A percentile compares a stretch with the other conserved stretches of the same genome.
Conservation (phyloP, 2,113 vertebrate genomes). For the Cromileptes altivelis region DNA sequence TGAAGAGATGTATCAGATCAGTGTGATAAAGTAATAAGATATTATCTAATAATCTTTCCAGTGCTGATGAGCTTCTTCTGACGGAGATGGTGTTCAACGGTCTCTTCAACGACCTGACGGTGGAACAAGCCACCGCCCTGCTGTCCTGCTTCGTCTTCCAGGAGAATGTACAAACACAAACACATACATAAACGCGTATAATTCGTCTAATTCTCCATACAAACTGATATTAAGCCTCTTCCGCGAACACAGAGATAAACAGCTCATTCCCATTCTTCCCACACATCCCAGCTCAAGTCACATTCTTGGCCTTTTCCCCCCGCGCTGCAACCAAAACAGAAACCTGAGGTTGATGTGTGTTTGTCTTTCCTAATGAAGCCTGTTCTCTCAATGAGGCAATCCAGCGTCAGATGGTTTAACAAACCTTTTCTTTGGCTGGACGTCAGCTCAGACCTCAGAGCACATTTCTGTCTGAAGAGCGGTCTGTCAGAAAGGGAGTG, state of each 20-base stretch:
- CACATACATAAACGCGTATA: conserved; percentile 12
- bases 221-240: conserved; percentile 15
- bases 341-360: conserved; percentile 36
- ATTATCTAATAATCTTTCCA: conserved; percentile 56
- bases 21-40: background rate
- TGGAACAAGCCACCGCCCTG: conserved; percentile 93
- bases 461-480: background rate
- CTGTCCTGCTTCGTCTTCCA: conserved; percentile 99
- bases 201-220: background rate
- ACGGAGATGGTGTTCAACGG: conserved; percentile 99
- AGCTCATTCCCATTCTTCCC: conserved; percentile 32
- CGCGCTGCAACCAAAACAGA: conserved; percentile 41
- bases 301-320: conserved; percentile 17
- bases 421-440: conserved; percentile 46
- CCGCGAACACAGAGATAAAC: conserved; percentile 3
- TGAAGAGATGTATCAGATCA: background rate
- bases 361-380: conserved; percentile 51
- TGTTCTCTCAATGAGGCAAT: conserved; percentile 23
- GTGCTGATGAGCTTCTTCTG: conserved; percentile 95
- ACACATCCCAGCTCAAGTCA: background rate
- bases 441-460: background rate
- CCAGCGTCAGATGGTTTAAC: conserved; percentile 26
- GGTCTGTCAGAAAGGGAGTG: background rate
- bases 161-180: conserved; percentile 90
- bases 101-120: conserved; percentile 95